These are phyloP conservation scores for Electrophaes corylata DNA, from an alignment of 2,888 invertebrate genomes.

Conservation along the genomic window DNA sequence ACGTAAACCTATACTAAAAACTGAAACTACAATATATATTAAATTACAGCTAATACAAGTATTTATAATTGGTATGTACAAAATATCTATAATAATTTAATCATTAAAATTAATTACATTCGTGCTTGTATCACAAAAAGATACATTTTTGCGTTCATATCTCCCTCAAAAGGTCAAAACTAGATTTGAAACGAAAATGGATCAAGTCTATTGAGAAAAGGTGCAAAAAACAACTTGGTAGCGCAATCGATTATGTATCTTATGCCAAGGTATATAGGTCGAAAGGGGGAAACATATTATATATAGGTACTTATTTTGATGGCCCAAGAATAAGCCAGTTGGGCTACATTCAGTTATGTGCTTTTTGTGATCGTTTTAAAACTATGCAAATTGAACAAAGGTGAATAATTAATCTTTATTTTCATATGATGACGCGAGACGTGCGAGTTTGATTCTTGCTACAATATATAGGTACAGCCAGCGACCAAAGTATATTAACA, in stretches of 20 bases:
- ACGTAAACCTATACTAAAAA: not conserved
- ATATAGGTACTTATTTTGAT: constrained; percentile 11
- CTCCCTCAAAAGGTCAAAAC: constrained; percentile 50
- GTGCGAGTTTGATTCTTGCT: no score
- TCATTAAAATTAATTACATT: constrained; percentile 3
- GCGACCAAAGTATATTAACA: no score
- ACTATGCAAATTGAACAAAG: constrained; percentile 29
- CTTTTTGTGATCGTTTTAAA: constrained; percentile 34
- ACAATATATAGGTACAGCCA: no score
- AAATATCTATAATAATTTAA: no score
- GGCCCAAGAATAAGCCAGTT: constrained; percentile 29
- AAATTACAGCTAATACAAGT: no score
- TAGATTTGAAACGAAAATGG: constrained; percentile 48
- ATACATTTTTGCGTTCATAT: constrained; percentile 28
- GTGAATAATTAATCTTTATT: not conserved
- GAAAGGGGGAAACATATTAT: not conserved
- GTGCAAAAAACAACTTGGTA: constrained; percentile 20
- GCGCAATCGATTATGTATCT: constrained; percentile 6
- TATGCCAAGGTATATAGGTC: constrained; percentile 16
- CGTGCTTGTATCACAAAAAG: constrained; percentile 6
- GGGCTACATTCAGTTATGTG: constrained; percentile 28
- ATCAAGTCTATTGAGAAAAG: constrained; percentile 43
- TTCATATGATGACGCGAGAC: not conserved
- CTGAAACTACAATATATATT: not conserved
- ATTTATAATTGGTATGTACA: no score